Percentiles rank a stretch among this genome's conserved stretches.
phyloP scores from a whole-genome alignment of 2,888 invertebrate genomes.

The Rhorus exstirpatorius region DNA sequence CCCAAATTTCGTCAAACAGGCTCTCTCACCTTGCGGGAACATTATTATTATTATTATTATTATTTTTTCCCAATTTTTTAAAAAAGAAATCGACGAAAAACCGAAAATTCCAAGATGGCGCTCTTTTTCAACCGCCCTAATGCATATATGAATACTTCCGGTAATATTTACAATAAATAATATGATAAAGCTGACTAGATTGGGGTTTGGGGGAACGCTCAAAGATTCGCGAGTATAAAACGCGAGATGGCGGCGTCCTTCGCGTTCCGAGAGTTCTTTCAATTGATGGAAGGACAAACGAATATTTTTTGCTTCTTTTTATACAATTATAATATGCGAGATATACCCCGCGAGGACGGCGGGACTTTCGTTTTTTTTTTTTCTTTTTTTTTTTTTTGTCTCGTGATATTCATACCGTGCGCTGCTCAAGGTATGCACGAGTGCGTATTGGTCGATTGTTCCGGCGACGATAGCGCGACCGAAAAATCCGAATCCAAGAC shows the following conservation, averaged over 20 bases:
- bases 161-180: slow-evolving; percentile 52
- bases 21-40: no score
- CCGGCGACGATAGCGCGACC: slow-evolving; percentile 90
- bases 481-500: slow-evolving; percentile 93
- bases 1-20: no score
- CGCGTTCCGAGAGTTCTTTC: no score
- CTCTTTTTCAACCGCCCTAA: no score
- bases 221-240: no score
- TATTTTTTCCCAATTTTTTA: no score
- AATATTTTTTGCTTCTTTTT: slow-evolving; percentile 25
- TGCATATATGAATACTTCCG: no score
- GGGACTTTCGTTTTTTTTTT: slow-evolving; percentile 2
- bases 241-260: no score
- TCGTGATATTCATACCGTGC: slow-evolving; percentile 15
- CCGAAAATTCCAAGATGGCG: no score
- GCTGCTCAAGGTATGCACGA: slow-evolving; percentile 84
- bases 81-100: no score
- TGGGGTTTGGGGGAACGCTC: no score
- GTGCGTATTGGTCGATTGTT: slow-evolving; percentile 89
- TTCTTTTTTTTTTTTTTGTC: slow-evolving; percentile 8
- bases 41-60: no score
- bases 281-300: slow-evolving; percentile 3
- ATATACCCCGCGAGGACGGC: slow-evolving; percentile 3
- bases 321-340: slow-evolving; percentile 27
- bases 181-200: slow-evolving; percentile 9